Evolutionary conservation across 37 sponge, comb jelly and placozoan species (phyloP).

Genomic region (Chondrilla cf. caribensis): DNA sequence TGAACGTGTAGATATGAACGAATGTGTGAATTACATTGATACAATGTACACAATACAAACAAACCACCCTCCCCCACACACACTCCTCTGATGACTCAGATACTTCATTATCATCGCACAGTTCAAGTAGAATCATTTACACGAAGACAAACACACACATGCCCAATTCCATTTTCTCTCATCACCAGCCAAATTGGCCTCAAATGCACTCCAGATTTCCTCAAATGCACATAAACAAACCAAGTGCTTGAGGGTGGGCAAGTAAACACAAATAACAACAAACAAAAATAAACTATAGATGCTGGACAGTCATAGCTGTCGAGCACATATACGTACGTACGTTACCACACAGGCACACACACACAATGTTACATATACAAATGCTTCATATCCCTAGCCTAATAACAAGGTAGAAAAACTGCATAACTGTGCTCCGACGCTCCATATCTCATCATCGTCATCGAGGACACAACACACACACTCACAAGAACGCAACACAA

Average conservation of each 20-base stretch:
- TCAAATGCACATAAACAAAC: background rate
- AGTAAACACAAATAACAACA: background rate
- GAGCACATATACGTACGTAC: background rate
- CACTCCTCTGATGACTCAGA: background rate
- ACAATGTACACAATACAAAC: background rate
- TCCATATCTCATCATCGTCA: conserved; percentile 12
- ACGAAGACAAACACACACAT: background rate
- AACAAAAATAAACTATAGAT: no score
- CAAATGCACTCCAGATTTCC: conserved; percentile 24
- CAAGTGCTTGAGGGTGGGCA: background rate
- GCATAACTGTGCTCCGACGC: background rate
- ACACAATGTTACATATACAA: background rate
- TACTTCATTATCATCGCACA: conserved; percentile 1
- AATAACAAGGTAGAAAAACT: conserved; percentile 25
- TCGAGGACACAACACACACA: background rate
- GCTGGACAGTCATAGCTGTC: no score
- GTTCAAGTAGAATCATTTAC: background rate
- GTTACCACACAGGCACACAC: background rate
- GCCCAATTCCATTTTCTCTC: background rate
- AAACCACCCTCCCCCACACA: no score
- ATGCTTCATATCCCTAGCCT: conserved; percentile 18
- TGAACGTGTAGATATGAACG: conserved; percentile 16
- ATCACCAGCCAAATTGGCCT: background rate
- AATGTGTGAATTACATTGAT: background rate
- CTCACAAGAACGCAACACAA: background rate